Base-by-base conservation (phyloP, 2,888 invertebrate genomes). In the Atrina japonica region DNA sequence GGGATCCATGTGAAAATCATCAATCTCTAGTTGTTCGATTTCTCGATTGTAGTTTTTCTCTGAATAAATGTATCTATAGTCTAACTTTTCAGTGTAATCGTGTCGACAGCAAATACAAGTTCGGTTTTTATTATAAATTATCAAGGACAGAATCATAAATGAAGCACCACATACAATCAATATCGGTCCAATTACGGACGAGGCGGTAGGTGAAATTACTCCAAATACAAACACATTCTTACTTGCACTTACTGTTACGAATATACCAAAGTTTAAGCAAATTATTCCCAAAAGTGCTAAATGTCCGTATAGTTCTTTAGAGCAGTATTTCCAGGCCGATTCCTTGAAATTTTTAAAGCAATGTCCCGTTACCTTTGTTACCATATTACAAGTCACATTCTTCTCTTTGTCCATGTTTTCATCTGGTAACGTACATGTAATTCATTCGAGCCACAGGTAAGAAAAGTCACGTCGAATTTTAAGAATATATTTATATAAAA, bases 281-380 rank as follows among this genome's bases (percentile, higher is more conserved):
- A 29, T 18, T 16, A 61, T 61, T n/a, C 49, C 61, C n/a, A 61
- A 35, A 29, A 61, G 29, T 1, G 61, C 61, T 5, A 47, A 35
- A 61, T 11, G 16, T 21, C 61, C 61, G 21, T 61, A 61, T 14
- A 61, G 30, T 30, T 61, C 61, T 49, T 49, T 61, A 18, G 61
- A 30, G 14, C 29, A 21, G 27, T 25, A 14, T 29, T n/a, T n/a
- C n/a, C n/a, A n/a, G n/a, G n/a, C n/a, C n/a, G n/a, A n/a, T n/a
- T n/a, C n/a, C n/a, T n/a, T n/a, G n/a, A n/a, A n/a, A n/a, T n/a
- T n/a, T n/a, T n/a, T n/a, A n/a, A n/a, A n/a, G n/a, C n/a, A n/a
- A n/a, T n/a, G n/a, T n/a, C n/a, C n/a, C n/a, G n/a, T n/a, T n/a
- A n/a, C n/a, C n/a, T n/a, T n/a, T n/a, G n/a, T n/a, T n/a, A n/a